Base-by-base conservation (phyloP, 2,888 invertebrate genomes). In the Drosophila conformis region DNA sequence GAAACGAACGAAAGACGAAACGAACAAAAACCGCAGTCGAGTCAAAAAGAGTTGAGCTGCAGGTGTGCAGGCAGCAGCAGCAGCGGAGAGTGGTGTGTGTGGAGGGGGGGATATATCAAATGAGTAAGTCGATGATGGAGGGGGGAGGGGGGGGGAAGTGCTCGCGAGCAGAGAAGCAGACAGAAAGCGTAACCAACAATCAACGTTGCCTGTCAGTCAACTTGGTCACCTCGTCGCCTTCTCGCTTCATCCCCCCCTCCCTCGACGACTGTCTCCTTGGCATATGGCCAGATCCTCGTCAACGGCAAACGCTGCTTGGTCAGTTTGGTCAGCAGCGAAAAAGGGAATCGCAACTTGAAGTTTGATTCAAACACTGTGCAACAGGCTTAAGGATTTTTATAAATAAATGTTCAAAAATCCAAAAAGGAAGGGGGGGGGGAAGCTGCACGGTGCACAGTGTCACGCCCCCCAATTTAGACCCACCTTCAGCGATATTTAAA, bases 161-260 rank as follows among this genome's bases (percentile, higher is more conserved):
- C 21, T 60, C 54, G 53, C 25, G 8, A n/a, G 21, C 31, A 51
- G 40, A 21, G 25, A 27, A 27, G 21, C 4, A 59, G 53, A 36
- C 29, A 53, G 13, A 57, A 56, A 66, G 57, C 57, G 57, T 31
- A 57, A 57, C 31, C 42, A 57, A 31, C 57, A 57, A 38, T 53
- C 53, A 31, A 33, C 63, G 58, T 70, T 56, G 69, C 51, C 83
- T 86, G 86, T 86, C 88, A 67, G 69, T 88, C 86, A 86, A 78
- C 60, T 69, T 66, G 8, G 38, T 40, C 69, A 53, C 25, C 4
- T 46, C 46, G 8, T 21, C 21, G 21, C 13, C 42, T 42, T 13
- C 21, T 46, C 21, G 7, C 7, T 2, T 0, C 36, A 15, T 6
- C 42, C 21, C 21, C 42, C 21, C 42, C 5, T 11, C 0, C 1